Conservation (phyloP, 2,888 invertebrate species). For the Drosophila anomelani region DNA sequence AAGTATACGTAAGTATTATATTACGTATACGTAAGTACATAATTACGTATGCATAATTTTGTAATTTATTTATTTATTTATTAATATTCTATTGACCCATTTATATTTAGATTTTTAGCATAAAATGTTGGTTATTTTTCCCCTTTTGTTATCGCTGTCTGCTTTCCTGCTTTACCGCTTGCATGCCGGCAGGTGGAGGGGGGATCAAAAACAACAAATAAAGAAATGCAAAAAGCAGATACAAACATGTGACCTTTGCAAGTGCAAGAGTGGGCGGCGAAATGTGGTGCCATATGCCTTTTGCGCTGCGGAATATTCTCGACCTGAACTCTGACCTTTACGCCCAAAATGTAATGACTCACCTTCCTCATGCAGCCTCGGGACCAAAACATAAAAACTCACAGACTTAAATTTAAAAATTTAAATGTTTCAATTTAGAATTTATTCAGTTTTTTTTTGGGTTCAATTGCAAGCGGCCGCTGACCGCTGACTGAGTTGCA, state of each 20-base stretch:
- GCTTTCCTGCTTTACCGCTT: constrained; percentile 12
- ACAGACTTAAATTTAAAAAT: constrained; percentile 3
- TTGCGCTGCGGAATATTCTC: constrained; percentile 27
- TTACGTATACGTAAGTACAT: no score
- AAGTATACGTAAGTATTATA: no score
- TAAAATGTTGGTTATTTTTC: no score
- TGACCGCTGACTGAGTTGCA: constrained; percentile 75
- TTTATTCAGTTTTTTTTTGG: not conserved
- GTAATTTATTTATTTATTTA: no score
- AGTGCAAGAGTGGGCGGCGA: constrained; percentile 5
- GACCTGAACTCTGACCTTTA: constrained; percentile 70
- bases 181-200: no score
- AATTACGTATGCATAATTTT: no score
- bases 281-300: constrained; percentile 3
- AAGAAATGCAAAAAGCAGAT: constrained; percentile 24
- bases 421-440: not conserved
- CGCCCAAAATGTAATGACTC: constrained; percentile 20
- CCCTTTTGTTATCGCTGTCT: not conserved
- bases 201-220: no score
- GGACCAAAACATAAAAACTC: constrained; percentile 6
- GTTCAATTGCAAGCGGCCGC: constrained; percentile 68
- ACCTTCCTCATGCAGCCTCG: constrained; percentile 66
- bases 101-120: no score
- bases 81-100: no score
- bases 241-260: constrained; percentile 44